phyloP scores from a whole-genome alignment of 2,888 invertebrate species.

The Ctenicera cuprea region DNA sequence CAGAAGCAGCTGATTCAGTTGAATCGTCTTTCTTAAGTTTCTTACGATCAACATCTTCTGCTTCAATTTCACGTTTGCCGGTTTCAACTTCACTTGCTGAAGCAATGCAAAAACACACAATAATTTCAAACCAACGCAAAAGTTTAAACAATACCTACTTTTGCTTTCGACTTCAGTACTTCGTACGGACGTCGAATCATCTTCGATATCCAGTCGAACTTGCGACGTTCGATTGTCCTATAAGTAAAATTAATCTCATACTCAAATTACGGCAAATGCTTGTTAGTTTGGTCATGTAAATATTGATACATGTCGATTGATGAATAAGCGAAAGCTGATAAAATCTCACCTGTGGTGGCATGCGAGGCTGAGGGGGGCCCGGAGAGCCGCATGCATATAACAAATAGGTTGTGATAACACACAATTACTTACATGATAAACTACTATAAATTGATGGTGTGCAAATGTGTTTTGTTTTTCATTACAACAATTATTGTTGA shows the following conservation, averaged over 20 bases:
- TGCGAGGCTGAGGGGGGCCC: conserved; percentile 73
- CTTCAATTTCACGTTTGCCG: conserved; percentile 60
- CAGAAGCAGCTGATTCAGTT: conserved; percentile 46
- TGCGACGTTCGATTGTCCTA: conserved; percentile 94
- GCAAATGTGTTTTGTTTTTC: conserved; percentile 9
- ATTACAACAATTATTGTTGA: neutral
- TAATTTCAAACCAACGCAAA: conserved; percentile 42
- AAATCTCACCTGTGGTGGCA: conserved; percentile 73
- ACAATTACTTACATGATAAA: conserved; percentile 38
- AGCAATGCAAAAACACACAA: conserved; percentile 52
- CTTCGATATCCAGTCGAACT: conserved; percentile 93
- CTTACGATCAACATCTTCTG: conserved; percentile 58
- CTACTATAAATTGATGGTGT: conserved; percentile 8
- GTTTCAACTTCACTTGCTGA: conserved; percentile 72
- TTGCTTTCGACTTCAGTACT: conserved; percentile 90
- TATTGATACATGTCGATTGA: neutral
- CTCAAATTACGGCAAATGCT: neutral
- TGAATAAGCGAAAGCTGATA: conserved; percentile 14
- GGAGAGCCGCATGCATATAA: conserved; percentile 79
- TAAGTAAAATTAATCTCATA: conserved; percentile 59
- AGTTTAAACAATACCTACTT: conserved; percentile 72
- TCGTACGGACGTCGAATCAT: conserved; percentile 90
- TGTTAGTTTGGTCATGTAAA: neutral
- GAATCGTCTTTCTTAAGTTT: conserved; percentile 60
- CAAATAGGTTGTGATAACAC: conserved; percentile 71